Evolutionary conservation across 2,888 invertebrate genomes (phyloP), one percentile per base, ranked within the genome.

Genomic region (Pyralis farinalis): DNA sequence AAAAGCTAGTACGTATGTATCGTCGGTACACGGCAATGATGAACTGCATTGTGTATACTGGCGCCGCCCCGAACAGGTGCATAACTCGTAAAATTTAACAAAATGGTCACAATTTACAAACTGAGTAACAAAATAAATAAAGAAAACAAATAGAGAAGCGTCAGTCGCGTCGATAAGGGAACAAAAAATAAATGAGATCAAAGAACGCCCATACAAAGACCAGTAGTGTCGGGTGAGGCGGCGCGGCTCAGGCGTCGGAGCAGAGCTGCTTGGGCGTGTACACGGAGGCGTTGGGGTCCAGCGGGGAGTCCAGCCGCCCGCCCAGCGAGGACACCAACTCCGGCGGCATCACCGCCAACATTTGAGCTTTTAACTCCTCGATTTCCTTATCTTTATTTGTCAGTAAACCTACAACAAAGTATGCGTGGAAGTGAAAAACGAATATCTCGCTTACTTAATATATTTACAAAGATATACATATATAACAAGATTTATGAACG

Each of bases 261-360:
- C 81, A 79, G 20, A 82, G 74, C 39, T 82, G 83, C 71, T 96
- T 96, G 49, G 97, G 97, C 53, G 96, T 97, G 89, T 97, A 97
- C 56, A 95, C 95, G 51, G 94, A 93, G 51, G 97, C 97, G 87
- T 97, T 96, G 42, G 97, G 97, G 89, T 97, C 97, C 47, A 97
- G 91, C 32, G 78, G 78, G 1, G 81, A 75, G 1, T 65, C 71
- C 44, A 75, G 80, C 1, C 73, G 56, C 7, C 75, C 65, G 1
- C 80, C 74, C 38, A 82, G 62, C 50, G 75, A 76, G 37, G 80
- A 46, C 37, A 76, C 62, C 50, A 62, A 71, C 50, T 95, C 94
- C 52, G 92, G 90, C 36, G 96, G 96, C 95, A 97, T 96, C 50
- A 98, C 96, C 16, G 98, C 98, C 81, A 98, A 88, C 73, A 98